Evolutionary conservation across 2,797 vertebrate genomes (phyloP), one percentile per base, ranked within the genome.

Genomic region (Enteromius argenteus): DNA sequence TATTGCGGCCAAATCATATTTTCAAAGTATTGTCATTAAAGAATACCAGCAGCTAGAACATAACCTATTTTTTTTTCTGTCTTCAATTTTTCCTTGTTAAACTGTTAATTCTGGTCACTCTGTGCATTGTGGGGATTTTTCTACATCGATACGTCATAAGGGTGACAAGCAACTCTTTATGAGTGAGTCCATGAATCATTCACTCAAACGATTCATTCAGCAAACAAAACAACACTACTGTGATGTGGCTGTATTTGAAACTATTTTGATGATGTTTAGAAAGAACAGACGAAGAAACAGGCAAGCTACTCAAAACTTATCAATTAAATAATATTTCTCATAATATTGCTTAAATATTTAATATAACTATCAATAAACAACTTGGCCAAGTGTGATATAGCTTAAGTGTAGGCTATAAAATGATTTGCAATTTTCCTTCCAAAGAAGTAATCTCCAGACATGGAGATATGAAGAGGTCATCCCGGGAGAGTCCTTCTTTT

Each of bases 401-500:
- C 21, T 13, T 51, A 37, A 62, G 56, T 68, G 23, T 10, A 32
- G 35, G 60, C 62, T 76, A 69, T 82, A 64, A 72, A 44, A 67
- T 87, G 13, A 62, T 39, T 8, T 72, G 1, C 14, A 60, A 67
- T 66, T 73, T 68, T 62, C 23, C 67, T 67, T 86, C 64, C 74
- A 75, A 69, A 2, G 23, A 46, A 8, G 11, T 39, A 86, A 81
- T 10, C 37, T 77, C 19, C 72, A 84, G 76, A 86, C 85, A 72
- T 80, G 77, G 86, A 87, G 17, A 72, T 56, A 76, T 58, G 76
- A 30, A 89, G 51, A 27, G 58, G 23, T 84, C 76, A 75, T 83
- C 58, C 49, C 72, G n/a, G 85, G 78, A 88, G 58, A 66, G 62
- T 83, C 60, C 87, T 89, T 89, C 71, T 91, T 87, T 88, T 82